phyloP scores from a whole-genome alignment of 2,888 invertebrate genomes.

The Ecliptopera silaceata region DNA sequence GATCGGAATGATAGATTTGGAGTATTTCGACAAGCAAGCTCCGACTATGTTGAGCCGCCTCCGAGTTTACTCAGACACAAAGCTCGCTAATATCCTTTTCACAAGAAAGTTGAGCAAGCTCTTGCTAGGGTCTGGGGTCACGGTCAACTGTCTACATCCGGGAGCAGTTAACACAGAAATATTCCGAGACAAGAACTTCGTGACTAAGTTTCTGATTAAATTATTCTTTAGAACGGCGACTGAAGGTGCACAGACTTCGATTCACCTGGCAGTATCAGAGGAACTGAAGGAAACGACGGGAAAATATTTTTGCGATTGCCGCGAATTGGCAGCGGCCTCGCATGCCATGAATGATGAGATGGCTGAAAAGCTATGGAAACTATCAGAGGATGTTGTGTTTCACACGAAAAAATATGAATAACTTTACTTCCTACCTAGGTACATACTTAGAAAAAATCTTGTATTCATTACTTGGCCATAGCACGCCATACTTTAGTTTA shows the following conservation, averaged over 20 bases:
- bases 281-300: slow-evolving; percentile 86
- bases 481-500: too few species aligned
- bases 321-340: slow-evolving; percentile 78
- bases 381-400: slow-evolving; percentile 76
- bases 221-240: slow-evolving; percentile 44
- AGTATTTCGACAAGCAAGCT: slow-evolving; percentile 86
- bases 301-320: slow-evolving; percentile 89
- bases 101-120: slow-evolving; percentile 86
- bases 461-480: too few species aligned
- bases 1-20: slow-evolving; percentile 85
- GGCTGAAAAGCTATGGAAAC: slow-evolving; percentile 90
- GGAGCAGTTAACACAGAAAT: slow-evolving; percentile 91
- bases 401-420: slow-evolving; percentile 18
- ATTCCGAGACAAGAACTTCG: slow-evolving; percentile 86
- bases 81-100: slow-evolving; percentile 88
- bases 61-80: slow-evolving; percentile 85
- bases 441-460: background rate
- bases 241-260: slow-evolving; percentile 90
- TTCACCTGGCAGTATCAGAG: slow-evolving; percentile 87
- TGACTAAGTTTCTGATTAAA: slow-evolving; percentile 63
- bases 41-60: slow-evolving; percentile 75
- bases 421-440: background rate
- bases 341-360: slow-evolving; percentile 84
- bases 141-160: slow-evolving; percentile 91
- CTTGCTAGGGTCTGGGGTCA: slow-evolving; percentile 84